Base-by-base conservation (phyloP, 2,888 invertebrate species). In the Glyphotaelius pellucidus region DNA sequence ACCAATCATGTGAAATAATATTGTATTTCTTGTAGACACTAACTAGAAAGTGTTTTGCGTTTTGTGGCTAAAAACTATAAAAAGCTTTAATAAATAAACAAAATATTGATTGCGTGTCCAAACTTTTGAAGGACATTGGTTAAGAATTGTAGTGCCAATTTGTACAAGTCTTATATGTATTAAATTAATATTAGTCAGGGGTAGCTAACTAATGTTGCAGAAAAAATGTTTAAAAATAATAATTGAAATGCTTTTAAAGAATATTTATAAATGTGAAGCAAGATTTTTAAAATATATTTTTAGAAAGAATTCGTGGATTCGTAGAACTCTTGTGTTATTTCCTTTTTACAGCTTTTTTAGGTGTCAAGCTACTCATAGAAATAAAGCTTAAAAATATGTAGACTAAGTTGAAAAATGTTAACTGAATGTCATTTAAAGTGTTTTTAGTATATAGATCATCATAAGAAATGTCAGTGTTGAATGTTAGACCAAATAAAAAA, bases 401-500 rank as follows among this genome's bases (percentile, higher is more conserved):
- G 19, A n/a, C 32, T 35, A 32, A 83, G 31, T 83, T 30, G 25
- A 83, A 83, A 83, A 32, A 35, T 25, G 15, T 32, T 35, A 15
- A 35, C 7, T 83, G 25, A 32, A 83, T 25, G 35, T 38, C 38
- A 83, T 35, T 38, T 83, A 83, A 38, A 83, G 83, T 83, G 83
- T 83, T 38, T 83, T 35, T 38, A 83, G 38, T 35, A 83, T 35
- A 83, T 35, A 83, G 19, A 19, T 52, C 14, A 19, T 67, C 25
- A 67, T 81, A 67, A 88, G 52, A 52, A 35, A 67, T 88, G 67
- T 88, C 67, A 15, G 92, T 93, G 93, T 93, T 93, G 88, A 92
- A 93, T 93, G 93, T 93, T 93, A 93, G 92, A 92, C 47, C 47
- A 89, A 91, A 92, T 90, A 91, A 90, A 67, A n/a, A 67, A 9